Conservation (phyloP, 37 sponge, comb jelly and placozoan species). For the Dysidea cf. avara region DNA sequence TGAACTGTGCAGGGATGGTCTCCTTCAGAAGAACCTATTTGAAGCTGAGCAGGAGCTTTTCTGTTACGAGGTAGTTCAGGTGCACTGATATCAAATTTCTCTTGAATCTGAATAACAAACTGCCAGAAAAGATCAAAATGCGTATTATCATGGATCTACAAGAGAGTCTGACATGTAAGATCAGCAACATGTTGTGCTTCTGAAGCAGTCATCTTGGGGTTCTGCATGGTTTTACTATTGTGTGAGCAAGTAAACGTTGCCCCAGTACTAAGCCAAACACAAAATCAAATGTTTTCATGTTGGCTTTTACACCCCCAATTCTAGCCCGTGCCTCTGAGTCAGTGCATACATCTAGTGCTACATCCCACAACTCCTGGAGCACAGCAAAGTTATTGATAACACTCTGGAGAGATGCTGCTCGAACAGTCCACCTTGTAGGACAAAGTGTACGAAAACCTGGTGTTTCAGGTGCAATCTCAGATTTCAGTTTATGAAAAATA, state of each 20-base stretch:
- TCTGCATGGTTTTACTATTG: constrained; percentile 24
- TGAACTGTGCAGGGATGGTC: neutral
- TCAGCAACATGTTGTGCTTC: constrained; percentile 18
- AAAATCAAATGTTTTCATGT: constrained; percentile 22
- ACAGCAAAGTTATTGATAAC: neutral
- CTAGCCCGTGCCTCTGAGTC: neutral
- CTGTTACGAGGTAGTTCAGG: constrained; percentile 8
- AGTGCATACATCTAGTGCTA: too few relatives aligned
- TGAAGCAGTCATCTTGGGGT: constrained; percentile 5
- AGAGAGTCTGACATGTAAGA: neutral
- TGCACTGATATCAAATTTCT: neutral
- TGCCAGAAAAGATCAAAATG: constrained; percentile 34
- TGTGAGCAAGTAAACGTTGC: constrained; percentile 17
- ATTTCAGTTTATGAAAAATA: neutral
- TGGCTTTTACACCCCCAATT: neutral
- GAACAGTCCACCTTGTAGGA: constrained; percentile 18
- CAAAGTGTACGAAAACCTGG: constrained; percentile 6
- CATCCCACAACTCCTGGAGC: neutral
- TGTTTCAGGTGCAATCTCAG: neutral
- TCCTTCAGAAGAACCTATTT: constrained; percentile 7
- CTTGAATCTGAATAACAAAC: neutral
- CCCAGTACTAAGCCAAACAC: constrained; percentile 24
- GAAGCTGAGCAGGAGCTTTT: constrained; percentile 10
- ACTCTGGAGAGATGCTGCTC: neutral
- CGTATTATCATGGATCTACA: neutral